Base-by-base conservation (phyloP, 2,888 invertebrate species). In the Athrips mouffetella region DNA sequence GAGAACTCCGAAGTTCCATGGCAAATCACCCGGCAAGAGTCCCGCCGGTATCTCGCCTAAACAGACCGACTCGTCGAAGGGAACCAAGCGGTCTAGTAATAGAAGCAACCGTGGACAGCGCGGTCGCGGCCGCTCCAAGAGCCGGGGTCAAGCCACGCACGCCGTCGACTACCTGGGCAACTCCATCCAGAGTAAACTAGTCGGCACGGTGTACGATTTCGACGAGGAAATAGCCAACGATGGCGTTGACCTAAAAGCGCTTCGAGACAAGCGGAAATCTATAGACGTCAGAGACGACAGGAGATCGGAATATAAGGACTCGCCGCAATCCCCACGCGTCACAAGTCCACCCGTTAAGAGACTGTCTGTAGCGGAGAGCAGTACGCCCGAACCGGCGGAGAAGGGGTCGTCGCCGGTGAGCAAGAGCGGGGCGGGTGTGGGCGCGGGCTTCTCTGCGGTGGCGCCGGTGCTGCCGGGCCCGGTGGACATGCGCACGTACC, bases 401-500 rank as follows among this genome's bases (percentile, higher is more conserved):
- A 60, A 61, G 13, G 54, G 50, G 6, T 58, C 59, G 10, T 76
- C 80, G 3, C 72, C 76, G 4, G 55, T 65, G n/a, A 57, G 62
- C 39, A 64, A 65, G 45, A 56, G 46, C 45, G 57, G 58, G 11
- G 57, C 67, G 4, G 73, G 74, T 46, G 60, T 65, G 37, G 72
- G 69, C 0, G 55, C 75, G 21, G 75, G 72, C 13, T 80, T 82
- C 52, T 77, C 91, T 39, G 89, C 92, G 41, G 93, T 94, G 5
- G 90, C 92, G 57, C 93, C 94, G 0, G 91, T 96, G 45, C 76
- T 96, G 54, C 96, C 96, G 0, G 96, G 95, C 1, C 96, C 96
- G 0, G 96, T 96, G 0, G 96, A 96, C 72, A 96, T 96, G 96
- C 91, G 96, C 47, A 96, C 96, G 0, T 96, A 96, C 71, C 94